These are phyloP conservation scores for Stramonita haemastoma DNA, from an alignment of 2,888 invertebrate genomes.

Conservation along the genomic window DNA sequence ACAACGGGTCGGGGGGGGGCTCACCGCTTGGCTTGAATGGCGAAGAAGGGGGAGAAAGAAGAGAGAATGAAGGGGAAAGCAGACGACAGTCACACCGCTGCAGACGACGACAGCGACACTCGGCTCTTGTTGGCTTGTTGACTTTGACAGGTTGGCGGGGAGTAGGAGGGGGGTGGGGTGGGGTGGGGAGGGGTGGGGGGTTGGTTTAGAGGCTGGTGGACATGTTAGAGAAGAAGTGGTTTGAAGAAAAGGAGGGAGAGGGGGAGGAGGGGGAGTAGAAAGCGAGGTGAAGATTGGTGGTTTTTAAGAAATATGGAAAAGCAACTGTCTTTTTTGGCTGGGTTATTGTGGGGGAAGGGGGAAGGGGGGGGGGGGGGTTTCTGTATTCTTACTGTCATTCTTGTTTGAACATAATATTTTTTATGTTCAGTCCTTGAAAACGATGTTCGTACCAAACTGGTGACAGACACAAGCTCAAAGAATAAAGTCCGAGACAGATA, in stretches of 20 bases:
- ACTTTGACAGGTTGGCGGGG: slow-evolving; percentile 7
- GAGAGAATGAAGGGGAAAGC: neutral
- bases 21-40: neutral
- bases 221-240: neutral
- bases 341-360: too few relatives aligned
- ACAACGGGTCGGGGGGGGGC: slow-evolving; percentile 15
- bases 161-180: neutral
- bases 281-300: neutral
- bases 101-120: slow-evolving; percentile 17
- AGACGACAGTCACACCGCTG: neutral
- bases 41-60: too few relatives aligned
- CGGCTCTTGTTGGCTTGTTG: slow-evolving; percentile 6
- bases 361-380: too few relatives aligned
- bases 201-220: neutral
- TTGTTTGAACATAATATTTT: too few relatives aligned
- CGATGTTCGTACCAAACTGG: too few relatives aligned
- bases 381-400: too few relatives aligned
- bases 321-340: too few relatives aligned
- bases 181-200: neutral
- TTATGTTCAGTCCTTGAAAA: too few relatives aligned
- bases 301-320: too few relatives aligned
- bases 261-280: neutral
- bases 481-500: too few relatives aligned
- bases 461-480: too few relatives aligned
- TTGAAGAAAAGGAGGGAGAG: neutral